Base-by-base conservation (phyloP, 2,888 invertebrate genomes). In the Fragum fragum region DNA sequence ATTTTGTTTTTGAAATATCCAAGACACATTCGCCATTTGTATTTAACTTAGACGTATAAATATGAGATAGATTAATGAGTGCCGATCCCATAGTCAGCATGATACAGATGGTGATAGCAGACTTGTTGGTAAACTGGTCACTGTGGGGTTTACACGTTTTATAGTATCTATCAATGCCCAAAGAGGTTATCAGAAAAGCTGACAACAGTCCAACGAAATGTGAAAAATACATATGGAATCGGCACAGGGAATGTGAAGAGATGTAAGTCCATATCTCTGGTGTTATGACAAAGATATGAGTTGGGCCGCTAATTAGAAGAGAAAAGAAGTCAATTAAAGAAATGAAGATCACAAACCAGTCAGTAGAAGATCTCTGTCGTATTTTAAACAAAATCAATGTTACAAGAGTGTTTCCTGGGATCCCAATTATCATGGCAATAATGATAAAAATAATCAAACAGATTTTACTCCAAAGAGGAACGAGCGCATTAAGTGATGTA, bases 311-410 rank as follows among this genome's bases (percentile, higher is more conserved):
- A 7, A 59, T 9, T 29, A 26, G 16, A 7, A 59, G 59, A 16
- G 59, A 59, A 29, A 59, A 23, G 1, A 59, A 14, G 59, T 59
- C 59, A 14, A 11, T 23, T 28, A 59, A 6, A 0, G 59, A 21
- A 26, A 59, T 59, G 59, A 59, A 59, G 26, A 59, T 59, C 7
- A 59, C 59, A 29, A 59, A 59, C 59, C 26, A 28, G 59, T 59
- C 59, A 11, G 59, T 59, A 26, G 59, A 59, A 16, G 59, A 26
- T 59, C 26, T 23, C 1, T 26, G 59, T 26, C 26, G 21, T 1
- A 59, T 7, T 59, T 59, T 59, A 1, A 28, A 26, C 26, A 59
- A 16, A 26, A 59, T 28, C 16, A 59, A 14, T 26, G 26, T 5
- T 26, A 59, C 59, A 18, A 59, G 23, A 28, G 26, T 6, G 28